phyloP scores from a whole-genome alignment of 2,888 invertebrate genomes.

The Charanyca ferruginea region DNA sequence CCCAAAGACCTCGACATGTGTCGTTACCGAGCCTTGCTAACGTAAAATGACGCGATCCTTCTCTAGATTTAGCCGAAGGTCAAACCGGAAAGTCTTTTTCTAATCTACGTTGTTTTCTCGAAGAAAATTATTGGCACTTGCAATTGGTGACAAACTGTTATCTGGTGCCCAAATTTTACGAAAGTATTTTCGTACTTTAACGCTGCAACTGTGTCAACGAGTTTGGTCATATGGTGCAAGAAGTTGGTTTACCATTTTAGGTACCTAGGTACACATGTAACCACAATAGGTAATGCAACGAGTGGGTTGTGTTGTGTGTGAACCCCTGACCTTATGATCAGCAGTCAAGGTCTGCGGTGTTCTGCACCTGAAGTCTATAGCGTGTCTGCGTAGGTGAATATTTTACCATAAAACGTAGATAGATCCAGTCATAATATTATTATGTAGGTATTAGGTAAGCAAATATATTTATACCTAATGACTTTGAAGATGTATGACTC shows the following conservation, averaged over 20 bases:
- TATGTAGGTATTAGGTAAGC: background rate
- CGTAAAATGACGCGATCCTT: background rate
- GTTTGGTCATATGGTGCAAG: background rate
- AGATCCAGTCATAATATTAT: background rate
- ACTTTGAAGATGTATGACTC: conserved; percentile 5
- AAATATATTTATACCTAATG: background rate
- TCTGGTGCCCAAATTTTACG: background rate
- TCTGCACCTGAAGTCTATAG: background rate
- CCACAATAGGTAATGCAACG: background rate
- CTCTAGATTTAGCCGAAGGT: background rate
- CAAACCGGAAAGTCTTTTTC: background rate
- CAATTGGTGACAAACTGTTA: background rate
- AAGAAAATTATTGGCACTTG: conserved; percentile 5
- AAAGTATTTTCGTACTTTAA: background rate
- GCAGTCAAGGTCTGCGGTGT: conserved; percentile 1
- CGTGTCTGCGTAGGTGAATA: background rate
- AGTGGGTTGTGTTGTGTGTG: background rate
- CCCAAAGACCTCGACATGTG: too few relatives aligned
- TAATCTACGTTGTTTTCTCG: background rate
- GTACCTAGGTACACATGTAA: too few relatives aligned
- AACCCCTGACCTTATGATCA: background rate
- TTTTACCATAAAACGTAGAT: background rate
- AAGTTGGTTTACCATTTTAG: background rate
- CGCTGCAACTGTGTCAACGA: background rate
- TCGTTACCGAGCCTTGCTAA: too few relatives aligned